phyloP scores from a whole-genome alignment of 2,113 vertebrate genomes.

The Takifugu flavidus region DNA sequence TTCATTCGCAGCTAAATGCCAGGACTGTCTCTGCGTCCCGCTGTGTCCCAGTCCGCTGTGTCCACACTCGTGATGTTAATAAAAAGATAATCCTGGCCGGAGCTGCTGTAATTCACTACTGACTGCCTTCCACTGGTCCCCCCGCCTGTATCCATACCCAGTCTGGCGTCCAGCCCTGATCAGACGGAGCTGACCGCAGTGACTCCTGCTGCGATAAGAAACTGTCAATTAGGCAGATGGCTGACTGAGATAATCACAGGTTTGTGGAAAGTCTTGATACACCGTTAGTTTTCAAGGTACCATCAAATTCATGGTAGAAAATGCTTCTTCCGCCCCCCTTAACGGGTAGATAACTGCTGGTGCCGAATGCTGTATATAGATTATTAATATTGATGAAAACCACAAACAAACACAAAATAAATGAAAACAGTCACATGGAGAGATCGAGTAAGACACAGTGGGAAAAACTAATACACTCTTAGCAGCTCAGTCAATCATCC shows the following conservation, averaged over 20 bases:
- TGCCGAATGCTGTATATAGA: constrained; percentile 1
- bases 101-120: background rate
- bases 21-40: background rate
- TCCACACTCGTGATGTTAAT: background rate
- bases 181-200: background rate
- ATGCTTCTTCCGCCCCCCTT: background rate
- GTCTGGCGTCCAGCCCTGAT: background rate
- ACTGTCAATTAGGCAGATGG: background rate
- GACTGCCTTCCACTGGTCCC: background rate
- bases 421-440: constrained; percentile 6
- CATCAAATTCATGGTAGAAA: background rate
- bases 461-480: constrained; percentile 8
- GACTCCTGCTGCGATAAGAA: background rate
- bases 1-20: background rate
- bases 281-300: too few species aligned
- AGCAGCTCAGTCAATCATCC: constrained; percentile 30
- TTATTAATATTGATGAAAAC: constrained; percentile 6
- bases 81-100: background rate
- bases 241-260: background rate
- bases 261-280: too few species aligned
- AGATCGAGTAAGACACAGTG: background rate
- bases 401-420: background rate
- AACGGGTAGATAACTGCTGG: background rate
- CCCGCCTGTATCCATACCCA: background rate
- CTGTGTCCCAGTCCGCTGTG: background rate